Percentiles rank a stretch among this genome's conserved stretches.
These are phyloP conservation scores for Proisotoma minuta DNA, from an alignment of 2,888 invertebrate genomes.

Conservation along the genomic window DNA sequence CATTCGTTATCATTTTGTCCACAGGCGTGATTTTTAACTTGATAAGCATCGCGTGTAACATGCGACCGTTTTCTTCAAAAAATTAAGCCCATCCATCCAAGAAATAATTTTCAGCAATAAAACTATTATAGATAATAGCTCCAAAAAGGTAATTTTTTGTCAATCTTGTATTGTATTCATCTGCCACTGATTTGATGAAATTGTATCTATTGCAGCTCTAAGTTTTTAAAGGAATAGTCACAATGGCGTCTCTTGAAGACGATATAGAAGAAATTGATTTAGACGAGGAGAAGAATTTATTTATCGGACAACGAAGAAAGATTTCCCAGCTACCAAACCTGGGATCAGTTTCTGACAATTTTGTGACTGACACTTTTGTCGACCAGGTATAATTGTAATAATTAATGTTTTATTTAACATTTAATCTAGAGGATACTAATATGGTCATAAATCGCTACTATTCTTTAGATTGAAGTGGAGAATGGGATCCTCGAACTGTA, in stretches of 20 bases:
- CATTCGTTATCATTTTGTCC: too few species aligned
- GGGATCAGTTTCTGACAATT: conserved; percentile 11
- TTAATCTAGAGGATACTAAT: conserved; percentile 12
- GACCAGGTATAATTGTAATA: conserved; percentile 56
- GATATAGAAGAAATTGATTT: background rate
- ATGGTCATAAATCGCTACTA: background rate
- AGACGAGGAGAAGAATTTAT: background rate
- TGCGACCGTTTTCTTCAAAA: too few species aligned
- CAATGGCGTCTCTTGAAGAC: too few species aligned
- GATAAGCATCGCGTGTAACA: too few species aligned
- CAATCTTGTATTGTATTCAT: background rate
- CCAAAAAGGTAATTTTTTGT: too few species aligned
- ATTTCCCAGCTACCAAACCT: background rate
- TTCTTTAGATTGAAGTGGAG: conserved; percentile 59
- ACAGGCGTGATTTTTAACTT: too few species aligned
- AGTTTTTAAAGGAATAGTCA: too few species aligned
- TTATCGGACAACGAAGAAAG: background rate
- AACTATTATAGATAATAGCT: too few species aligned
- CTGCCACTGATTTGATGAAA: background rate
- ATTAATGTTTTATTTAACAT: background rate
- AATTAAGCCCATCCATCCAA: too few species aligned
- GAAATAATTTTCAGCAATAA: too few species aligned
- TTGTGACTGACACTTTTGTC: conserved; percentile 56
- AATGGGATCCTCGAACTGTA: conserved; percentile 56
- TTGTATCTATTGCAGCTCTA: too few species aligned